Evolutionary conservation across 2,888 invertebrate species (phyloP), one percentile per base, ranked within the genome.

Genomic region (Falcaria lacertinaria): DNA sequence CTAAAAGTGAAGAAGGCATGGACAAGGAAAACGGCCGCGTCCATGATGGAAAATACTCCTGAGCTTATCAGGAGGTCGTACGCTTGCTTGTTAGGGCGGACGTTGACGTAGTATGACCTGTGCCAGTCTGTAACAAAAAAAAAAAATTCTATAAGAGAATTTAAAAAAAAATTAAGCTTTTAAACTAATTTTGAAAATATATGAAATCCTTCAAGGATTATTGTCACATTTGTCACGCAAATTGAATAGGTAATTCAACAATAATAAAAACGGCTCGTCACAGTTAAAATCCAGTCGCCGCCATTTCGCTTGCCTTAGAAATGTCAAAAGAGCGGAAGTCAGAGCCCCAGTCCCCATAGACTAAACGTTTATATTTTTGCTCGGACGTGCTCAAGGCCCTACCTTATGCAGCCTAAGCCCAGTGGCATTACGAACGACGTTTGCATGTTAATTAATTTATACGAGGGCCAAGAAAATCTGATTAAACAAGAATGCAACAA

Each of bases 31-130:
- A 93, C 89, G 0, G 84, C 72, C 0, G 91, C 91, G 60, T 92
- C 91, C 42, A 92, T 68, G 48, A 92, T 90, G 7, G 93, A 90
- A 59, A 93, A 92, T 28, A 93, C 89, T 17, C 92, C 91, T 1
- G 92, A 92, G 1, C 92, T 89, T 48, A 93, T 90, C 61, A 94
- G 84, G 77, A 94, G 91, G 59, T 93, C 93, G 80, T 93, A 90
- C 61, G 93, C 91, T 63, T 91, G 91, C 66, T 93, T 92, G 69
- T 92, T 91, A 8, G 93, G 92, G 53, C 91, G 91, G 54, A 91
- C 89, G 54, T 86, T 86, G 11, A 78, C 74, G 62, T 89, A 88
- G 66, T 88, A 89, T 2, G 88, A 89, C 44, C 72, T 71, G 71
- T 89, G 88, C 88, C 88, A 89, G 47, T 88, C 88, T 89, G 82